A percentile compares a stretch with the other conserved stretches of the same genome.
Evolutionary conservation across 2,797 vertebrate species (phyloP).

Genomic region (Scarus forsteni): DNA sequence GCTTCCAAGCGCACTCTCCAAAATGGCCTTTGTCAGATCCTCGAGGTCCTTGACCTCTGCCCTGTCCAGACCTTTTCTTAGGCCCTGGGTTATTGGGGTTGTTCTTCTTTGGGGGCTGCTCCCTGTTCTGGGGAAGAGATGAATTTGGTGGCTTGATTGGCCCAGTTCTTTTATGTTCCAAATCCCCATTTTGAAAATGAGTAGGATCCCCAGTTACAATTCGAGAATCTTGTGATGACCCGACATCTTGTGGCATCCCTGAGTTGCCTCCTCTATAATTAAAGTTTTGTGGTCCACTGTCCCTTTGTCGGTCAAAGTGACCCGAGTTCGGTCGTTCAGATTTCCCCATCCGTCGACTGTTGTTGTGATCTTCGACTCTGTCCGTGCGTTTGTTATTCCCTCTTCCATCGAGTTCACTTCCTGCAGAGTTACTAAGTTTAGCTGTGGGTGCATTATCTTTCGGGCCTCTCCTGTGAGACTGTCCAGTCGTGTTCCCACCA

Average conservation of each 20-base stretch:
- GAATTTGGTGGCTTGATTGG: conserved; percentile 88
- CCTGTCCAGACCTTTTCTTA: conserved; percentile 91
- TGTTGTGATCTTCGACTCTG: conserved; percentile 84
- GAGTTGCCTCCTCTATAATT: conserved; percentile 83
- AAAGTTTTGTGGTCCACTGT: conserved; percentile 81
- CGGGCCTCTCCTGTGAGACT: conserved; percentile 69
- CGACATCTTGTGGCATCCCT: conserved; percentile 73
- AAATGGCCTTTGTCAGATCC: conserved; percentile 74
- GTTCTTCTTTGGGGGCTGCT: conserved; percentile 84
- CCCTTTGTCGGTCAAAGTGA: conserved; percentile 85
- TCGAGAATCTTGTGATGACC: conserved; percentile 67
- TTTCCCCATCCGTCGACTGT: conserved; percentile 88
- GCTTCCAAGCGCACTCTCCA: conserved; percentile 87
- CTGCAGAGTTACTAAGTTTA: conserved; percentile 44
- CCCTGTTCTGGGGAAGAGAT: conserved; percentile 72
- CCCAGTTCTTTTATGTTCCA: conserved; percentile 90
- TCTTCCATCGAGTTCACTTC: conserved; percentile 58
- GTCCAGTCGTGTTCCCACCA: conserved; percentile 40
- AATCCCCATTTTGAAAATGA: conserved; percentile 90
- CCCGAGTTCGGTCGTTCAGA: conserved; percentile 88
- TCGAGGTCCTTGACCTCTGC: conserved; percentile 81
- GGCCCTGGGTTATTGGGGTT: conserved; percentile 85
- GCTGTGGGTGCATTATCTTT: conserved; percentile 55
- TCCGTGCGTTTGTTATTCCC: conserved; percentile 73
- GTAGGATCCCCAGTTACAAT: conserved; percentile 62